Conservation (phyloP, 2,797 vertebrate species). For the Odontamblyopus lacepedii region DNA sequence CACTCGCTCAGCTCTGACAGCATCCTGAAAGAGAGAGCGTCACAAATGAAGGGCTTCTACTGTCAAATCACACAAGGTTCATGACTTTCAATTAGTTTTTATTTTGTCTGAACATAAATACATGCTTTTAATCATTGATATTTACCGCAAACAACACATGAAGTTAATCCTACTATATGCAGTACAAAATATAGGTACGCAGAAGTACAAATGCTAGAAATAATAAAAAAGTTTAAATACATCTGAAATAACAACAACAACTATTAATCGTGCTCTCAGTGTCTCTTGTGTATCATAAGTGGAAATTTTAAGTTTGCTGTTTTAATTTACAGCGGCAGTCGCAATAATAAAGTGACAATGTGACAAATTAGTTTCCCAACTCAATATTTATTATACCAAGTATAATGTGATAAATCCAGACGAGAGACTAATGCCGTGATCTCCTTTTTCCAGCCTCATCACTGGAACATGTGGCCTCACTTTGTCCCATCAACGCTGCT, state of each 20-base stretch:
- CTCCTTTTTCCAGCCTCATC: background rate
- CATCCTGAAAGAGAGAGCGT: slow-evolving; percentile 78
- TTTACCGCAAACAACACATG: no score
- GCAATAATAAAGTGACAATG: background rate
- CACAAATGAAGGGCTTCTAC: background rate
- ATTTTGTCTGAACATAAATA: no score
- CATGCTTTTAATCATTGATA: no score
- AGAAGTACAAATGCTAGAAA: no score
- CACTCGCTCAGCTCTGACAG: slow-evolving; percentile 83
- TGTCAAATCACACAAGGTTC: no score
- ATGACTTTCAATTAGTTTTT: no score
- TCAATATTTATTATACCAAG: background rate
- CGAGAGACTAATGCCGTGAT: background rate
- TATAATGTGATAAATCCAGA: no score
- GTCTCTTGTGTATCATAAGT: background rate
- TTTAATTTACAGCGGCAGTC: background rate
- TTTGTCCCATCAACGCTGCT: background rate
- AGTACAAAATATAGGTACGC: no score
- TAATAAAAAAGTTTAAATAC: no score
- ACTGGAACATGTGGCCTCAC: background rate
- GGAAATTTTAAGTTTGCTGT: background rate
- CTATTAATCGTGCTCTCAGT: background rate
- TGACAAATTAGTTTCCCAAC: background rate
- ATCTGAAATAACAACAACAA: no score
- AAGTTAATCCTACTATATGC: no score